Base-by-base conservation (phyloP, 2,797 vertebrate species). In the Galaxias olidus region DNA sequence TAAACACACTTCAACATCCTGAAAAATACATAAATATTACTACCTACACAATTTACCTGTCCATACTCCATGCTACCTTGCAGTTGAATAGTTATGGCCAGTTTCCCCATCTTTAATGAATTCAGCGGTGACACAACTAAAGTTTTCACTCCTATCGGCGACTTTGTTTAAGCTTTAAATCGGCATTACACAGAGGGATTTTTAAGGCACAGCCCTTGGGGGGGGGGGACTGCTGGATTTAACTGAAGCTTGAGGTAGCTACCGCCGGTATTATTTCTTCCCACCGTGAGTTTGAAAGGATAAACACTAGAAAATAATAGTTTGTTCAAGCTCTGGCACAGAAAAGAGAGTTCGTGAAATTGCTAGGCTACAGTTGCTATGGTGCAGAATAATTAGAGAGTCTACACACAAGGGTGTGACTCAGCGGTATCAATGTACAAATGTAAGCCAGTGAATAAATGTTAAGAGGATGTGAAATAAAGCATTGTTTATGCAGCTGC, bases 401-500 rank as follows among this genome's bases (percentile, higher is more conserved):
- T 65, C 63, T 78, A 76, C 78, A 83, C 81, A 80, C 54, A 70
- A 86, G 79, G 74, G 84, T 88, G 86, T 91, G 89, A 89, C 84
- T 88, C 88, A 88, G 86, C 81, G 84, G 78, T 85, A 84, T 85
- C 79, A 77, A 80, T 82, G 77, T 83, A 83, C 78, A 69, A 86
- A 84, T 71, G 72, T 71, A 66, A 86, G 73, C 72, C 75, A 76
- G 84, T 86, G 86, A 90, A 88, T 87, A 86, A 86, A 85, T 72
- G 81, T 84, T 83, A 85, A 86, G 87, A 85, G 81, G 81, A 87
- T 78, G 78, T 77, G 81, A 87, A 89, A 87, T 82, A 87, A 86
- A 86, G 82, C 85, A 84, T 87, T 89, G 87, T 90, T 87, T 89
- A 84, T 89, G 85, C 87, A 89, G 83, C 88, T 89, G 88, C 79